A percentile compares a stretch with the other conserved stretches of the same genome.
Conservation (phyloP, 2,888 invertebrate species). For the Agrotis puta region DNA sequence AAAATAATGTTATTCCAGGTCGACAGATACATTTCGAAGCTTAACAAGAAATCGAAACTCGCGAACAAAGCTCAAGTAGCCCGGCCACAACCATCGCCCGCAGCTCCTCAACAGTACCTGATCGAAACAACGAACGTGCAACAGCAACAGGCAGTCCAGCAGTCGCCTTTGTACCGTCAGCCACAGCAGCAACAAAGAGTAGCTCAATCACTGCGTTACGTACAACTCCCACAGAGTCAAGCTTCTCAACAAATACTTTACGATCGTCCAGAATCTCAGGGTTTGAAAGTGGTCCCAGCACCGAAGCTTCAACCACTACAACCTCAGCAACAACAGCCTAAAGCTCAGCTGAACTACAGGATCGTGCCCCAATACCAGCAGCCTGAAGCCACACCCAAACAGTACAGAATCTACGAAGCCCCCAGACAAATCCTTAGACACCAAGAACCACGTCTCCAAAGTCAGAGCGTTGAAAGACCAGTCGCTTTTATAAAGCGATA, state of each 20-base stretch:
- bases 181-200: conserved; percentile 78
- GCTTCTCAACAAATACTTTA: conserved; percentile 77
- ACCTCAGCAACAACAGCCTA: conserved; percentile 67
- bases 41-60: conserved; percentile 85
- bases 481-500: conserved; percentile 84
- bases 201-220: conserved; percentile 60
- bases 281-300: conserved; percentile 86
- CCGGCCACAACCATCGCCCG: conserved; percentile 75
- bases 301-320: conserved; percentile 81
- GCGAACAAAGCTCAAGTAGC: conserved; percentile 80
- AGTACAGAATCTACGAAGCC: conserved; percentile 83
- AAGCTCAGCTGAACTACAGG: conserved; percentile 77
- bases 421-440: conserved; percentile 78
- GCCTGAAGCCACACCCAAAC: conserved; percentile 84
- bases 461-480: conserved; percentile 82
- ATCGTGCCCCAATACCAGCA: conserved; percentile 83
- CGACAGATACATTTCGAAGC: conserved; percentile 85
- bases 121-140: conserved; percentile 89
- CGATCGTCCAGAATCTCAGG: conserved; percentile 84
- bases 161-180: conserved; percentile 71
- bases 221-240: conserved; percentile 75
- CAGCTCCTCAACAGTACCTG: conserved; percentile 87
- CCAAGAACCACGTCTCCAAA: conserved; percentile 80
- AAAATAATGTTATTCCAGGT: conserved; percentile 75
- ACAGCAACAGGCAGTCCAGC: conserved; percentile 75